Evolutionary conservation across 2,797 vertebrate genomes (phyloP), one percentile per base, ranked within the genome.

Genomic region (Fistularia tabacaria): DNA sequence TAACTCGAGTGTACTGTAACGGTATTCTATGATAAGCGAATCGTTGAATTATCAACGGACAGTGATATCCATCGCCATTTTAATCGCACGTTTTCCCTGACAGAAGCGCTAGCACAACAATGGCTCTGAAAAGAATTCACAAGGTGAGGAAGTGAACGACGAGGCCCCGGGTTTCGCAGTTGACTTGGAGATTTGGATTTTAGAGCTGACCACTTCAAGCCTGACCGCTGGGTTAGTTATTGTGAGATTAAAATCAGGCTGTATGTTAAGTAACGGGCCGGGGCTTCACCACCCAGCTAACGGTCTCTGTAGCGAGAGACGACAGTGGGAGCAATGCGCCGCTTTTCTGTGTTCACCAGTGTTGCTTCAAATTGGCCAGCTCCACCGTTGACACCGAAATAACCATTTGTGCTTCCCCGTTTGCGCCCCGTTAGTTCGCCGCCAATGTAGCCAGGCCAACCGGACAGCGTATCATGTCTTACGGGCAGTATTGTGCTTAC

Each of bases 51-150:
- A 69, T 68, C 64, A 46, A 71, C 77, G 71, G 83, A 74, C 65
- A 83, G 73, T 78, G 74, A 81, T 73, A 83, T 53, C 76, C 74
- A 87, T 84, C 85, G 85, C 81, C 85, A 86, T 91, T 91, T 92
- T 88, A 90, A 89, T 80, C 87, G 90, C 85, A 88, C 90, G 87
- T 89, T 91, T 90, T 85, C 89, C 79, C 89, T 90, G 91, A 90
- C 90, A 88, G 87, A 88, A 90, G 84, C 87, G 88, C 88, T 87
- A 87, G 84, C 91, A 92, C 91, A 92, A 92, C 92, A 92, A 95
- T 95, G 94, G 94, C 94, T 92, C 90, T 95, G 87, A 95, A 95
- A 90, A 94, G 94, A 93, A 95, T 95, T 92, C 93, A 95, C 88
- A 95, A 95, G 94, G 93, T 95, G 92, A 93, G 93, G 82, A 87